Evolutionary conservation across 1,140 invertebrate genomes (phyloP), one percentile per base, ranked within the genome.

Genomic region (Leptopilina boulardi): DNA sequence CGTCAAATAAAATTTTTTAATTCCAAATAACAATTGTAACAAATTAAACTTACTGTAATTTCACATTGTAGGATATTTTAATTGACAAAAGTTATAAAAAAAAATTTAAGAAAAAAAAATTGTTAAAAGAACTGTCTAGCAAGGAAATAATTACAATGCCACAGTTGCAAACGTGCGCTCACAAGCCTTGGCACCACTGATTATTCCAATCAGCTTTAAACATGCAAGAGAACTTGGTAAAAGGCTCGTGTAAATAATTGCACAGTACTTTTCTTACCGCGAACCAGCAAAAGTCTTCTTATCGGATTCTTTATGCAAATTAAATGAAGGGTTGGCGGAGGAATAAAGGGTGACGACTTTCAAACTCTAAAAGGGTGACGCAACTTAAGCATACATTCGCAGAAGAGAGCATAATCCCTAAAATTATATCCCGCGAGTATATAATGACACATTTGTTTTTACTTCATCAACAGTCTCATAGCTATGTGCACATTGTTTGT

Each of bases 271-370:
- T 74, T 74, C 59, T 34, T 59, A 74, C 26, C 73, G 51, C 34
- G 19, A 59, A 44, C 73, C 73, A 41, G 59, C 73, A 34, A 30
- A 54, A 59, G 73, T 56, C 73, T 74, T 74, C 73, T 54, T 74
- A 74, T 74, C 73, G 73, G 54, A 73, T 77, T 77, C 72, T 74
- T 77, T 26, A 72, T 70, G 70, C 44, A 70, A 75, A 81, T 73
- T 70, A 77, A 76, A 78, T 75, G 59, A 66, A 66, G 59, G 59
- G 59, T 30, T 30, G 23, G 59, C 15, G 23, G 59, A 66, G 59
- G 59, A 66, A 66, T 51, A 34, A 15, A 66, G 59, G 59, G 59
- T 66, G 59, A 66, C 59, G 59, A 66, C 59, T 66, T 66, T 66
- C 59, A 66, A 23, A 66, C 59, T n/a, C n/a, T 66, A 66, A 66